A percentile compares a stretch with the other conserved stretches of the same genome.
These are phyloP conservation scores for Trachops cirrhosus DNA, from an alignment of 2,797 vertebrate species.

Conservation along the genomic window DNA sequence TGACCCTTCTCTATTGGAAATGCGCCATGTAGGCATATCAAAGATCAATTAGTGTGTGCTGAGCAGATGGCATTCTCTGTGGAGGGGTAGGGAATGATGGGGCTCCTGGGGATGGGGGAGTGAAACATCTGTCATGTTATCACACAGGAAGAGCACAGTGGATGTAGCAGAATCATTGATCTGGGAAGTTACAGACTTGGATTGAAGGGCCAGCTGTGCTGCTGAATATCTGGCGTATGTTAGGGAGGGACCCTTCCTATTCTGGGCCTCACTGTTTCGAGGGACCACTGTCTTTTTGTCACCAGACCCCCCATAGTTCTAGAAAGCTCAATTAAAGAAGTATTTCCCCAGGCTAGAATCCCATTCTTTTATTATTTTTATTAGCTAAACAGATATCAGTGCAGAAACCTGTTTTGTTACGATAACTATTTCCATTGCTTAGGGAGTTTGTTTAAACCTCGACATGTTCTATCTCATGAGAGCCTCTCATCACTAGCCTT, in stretches of 20 bases:
- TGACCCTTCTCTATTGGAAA: not conserved
- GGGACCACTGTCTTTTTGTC: not conserved
- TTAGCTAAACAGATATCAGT: not conserved
- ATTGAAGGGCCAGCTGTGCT: not conserved
- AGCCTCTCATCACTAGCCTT: not conserved
- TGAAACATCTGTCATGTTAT: not conserved
- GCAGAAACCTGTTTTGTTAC: not conserved
- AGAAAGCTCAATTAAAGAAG: not conserved
- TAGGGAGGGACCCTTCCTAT: not conserved
- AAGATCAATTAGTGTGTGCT: not conserved
- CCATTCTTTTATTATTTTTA: not conserved
- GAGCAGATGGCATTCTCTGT: not conserved
- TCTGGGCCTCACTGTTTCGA: not conserved
- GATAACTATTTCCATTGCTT: not conserved
- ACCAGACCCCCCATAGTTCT: not conserved
- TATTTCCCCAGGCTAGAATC: not conserved
- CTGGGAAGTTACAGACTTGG: not conserved
- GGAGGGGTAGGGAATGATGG: not conserved
- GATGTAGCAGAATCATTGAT: not conserved
- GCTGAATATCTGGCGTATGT: not conserved
- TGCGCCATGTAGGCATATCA: not conserved
- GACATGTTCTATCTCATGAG: not conserved
- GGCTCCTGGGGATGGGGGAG: not conserved
- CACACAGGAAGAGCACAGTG: not conserved
- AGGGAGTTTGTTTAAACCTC: not conserved